phyloP scores from a whole-genome alignment of 30 jellyfish, hydroid and myxozoan species.

The Euphysa ruthae region DNA sequence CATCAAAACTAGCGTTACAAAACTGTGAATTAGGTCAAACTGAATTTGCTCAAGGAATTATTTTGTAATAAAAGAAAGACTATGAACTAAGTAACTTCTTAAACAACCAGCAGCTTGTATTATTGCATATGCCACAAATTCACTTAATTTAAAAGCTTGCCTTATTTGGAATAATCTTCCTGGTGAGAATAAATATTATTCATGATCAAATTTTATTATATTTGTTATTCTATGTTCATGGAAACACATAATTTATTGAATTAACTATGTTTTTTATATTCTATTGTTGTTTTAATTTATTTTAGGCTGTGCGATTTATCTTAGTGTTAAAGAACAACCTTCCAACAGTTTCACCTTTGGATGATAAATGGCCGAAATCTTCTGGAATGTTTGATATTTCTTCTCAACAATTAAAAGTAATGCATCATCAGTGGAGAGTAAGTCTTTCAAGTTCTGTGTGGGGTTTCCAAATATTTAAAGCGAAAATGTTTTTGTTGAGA shows the following conservation, averaged over 20 bases:
- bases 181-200: too few relatives aligned
- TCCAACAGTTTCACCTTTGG: slow-evolving; percentile 84
- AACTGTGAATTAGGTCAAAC: too few relatives aligned
- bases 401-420: slow-evolving; percentile 38
- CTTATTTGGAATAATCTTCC: too few relatives aligned
- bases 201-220: background rate
- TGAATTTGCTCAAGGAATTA: too few relatives aligned
- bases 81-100: too few relatives aligned
- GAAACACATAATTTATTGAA: background rate
- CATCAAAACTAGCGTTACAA: too few relatives aligned
- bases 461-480: too few relatives aligned
- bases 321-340: slow-evolving; percentile 53
- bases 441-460: background rate
- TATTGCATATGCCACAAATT: too few relatives aligned
- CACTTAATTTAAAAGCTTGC: too few relatives aligned
- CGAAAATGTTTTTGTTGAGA: background rate
- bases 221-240: background rate
- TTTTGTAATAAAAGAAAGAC: too few relatives aligned
- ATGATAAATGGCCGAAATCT: slow-evolving; percentile 57
- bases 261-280: background rate
- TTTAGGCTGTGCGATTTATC: slow-evolving; percentile 73
- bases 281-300: background rate
- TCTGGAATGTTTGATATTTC: slow-evolving; percentile 55
- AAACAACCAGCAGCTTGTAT: too few relatives aligned
- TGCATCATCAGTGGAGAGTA: slow-evolving; percentile 93